A percentile compares a stretch with the other conserved stretches of the same genome.
Conservation (phyloP, 1,140 invertebrate genomes). For the Trinorchestia longiramus region DNA sequence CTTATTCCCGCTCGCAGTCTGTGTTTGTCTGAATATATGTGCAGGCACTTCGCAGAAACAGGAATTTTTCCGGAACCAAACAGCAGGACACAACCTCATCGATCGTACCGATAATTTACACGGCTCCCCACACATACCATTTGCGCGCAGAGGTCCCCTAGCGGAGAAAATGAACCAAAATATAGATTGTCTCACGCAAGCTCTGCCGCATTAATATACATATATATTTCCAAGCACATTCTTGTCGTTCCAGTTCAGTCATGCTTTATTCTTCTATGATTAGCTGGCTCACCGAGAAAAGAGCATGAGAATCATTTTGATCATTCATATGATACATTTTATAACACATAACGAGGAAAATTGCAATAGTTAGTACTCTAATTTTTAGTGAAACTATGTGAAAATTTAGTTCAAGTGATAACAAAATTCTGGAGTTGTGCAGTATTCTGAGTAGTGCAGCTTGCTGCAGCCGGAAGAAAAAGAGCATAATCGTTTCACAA, state of each 20-base stretch:
- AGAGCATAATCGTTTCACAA: neutral
- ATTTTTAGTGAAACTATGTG: neutral
- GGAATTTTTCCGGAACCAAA: neutral
- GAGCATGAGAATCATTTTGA: neutral
- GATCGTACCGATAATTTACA: neutral
- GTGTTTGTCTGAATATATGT: neutral
- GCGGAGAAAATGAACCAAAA: neutral
- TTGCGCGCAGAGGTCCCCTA: neutral
- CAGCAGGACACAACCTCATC: neutral
- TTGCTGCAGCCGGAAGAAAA: neutral
- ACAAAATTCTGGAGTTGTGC: neutral
- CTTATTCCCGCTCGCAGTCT: neutral
- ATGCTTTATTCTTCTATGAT: neutral
- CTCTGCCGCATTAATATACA: neutral
- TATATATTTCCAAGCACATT: neutral
- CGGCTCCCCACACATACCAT: neutral
- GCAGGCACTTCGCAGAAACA: neutral
- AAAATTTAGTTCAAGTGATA: neutral
- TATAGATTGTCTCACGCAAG: neutral
- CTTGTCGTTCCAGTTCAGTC: neutral
- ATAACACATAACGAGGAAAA: neutral
- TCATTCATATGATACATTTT: neutral
- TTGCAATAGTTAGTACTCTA: neutral
- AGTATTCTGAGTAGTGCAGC: neutral
- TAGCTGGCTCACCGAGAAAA: neutral